These are phyloP conservation scores for Hydractinia symbiolongicarpus DNA, from an alignment of 30 jellyfish, hydroid and myxozoan species.

Conservation along the genomic window DNA sequence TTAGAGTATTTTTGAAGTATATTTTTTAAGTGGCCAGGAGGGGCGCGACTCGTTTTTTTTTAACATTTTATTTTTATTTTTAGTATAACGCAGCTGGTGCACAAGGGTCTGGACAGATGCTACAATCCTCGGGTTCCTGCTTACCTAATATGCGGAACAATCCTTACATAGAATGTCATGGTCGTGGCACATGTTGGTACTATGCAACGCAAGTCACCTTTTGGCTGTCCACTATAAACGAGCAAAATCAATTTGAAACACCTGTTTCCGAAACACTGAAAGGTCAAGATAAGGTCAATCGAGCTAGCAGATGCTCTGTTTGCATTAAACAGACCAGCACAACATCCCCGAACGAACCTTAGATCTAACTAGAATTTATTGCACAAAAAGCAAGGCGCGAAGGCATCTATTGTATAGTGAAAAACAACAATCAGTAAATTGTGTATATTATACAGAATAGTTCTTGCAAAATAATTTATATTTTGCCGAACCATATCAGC, in stretches of 20 bases:
- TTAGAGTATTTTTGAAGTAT: too few species aligned
- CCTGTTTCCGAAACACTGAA: constrained; percentile 73
- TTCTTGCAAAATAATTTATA: too few species aligned
- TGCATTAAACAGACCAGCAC: constrained; percentile 54
- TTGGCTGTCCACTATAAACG: constrained; percentile 90
- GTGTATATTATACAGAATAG: too few species aligned
- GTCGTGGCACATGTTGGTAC: constrained; percentile 90
- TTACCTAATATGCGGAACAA: constrained; percentile 83
- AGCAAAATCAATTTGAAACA: constrained; percentile 47
- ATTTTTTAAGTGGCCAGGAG: too few species aligned
- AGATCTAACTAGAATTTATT: too few species aligned
- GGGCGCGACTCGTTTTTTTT: too few species aligned
- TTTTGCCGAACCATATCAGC: too few species aligned
- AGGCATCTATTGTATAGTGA: too few species aligned
- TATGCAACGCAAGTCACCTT: constrained; percentile 75
- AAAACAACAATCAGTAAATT: too few species aligned
- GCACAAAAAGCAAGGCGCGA: too few species aligned
- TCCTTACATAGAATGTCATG: constrained; percentile 98
- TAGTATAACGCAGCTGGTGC: constrained; percentile 97
- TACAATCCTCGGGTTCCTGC: constrained; percentile 94
- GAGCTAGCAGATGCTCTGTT: constrained; percentile 89
- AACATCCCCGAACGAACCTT: too few species aligned
- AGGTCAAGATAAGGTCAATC: constrained; percentile 40
- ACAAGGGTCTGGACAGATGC: constrained; percentile 90
- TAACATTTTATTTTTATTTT: constrained; percentile 3